Evolutionary conservation across 2,888 invertebrate genomes (phyloP).

Genomic region (Drosophila setosimentum): DNA sequence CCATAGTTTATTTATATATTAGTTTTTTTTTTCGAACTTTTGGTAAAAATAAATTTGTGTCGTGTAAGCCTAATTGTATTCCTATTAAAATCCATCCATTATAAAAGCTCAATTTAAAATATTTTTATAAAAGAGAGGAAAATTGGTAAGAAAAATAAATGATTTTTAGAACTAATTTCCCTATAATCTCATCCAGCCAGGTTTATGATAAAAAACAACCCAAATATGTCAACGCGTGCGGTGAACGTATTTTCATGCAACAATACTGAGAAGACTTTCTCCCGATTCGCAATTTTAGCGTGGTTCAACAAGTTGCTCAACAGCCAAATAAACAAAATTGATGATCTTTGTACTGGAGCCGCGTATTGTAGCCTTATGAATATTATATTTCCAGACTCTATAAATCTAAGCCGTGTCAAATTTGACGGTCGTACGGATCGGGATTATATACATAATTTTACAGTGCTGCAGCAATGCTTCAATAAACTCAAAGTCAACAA

Average conservation of each 20-base stretch:
- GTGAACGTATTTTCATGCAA: conserved; percentile 23
- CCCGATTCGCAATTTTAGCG: conserved; percentile 21
- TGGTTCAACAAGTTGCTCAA: conserved; percentile 29
- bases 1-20: neutral
- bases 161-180: neutral
- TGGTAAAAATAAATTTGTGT: neutral
- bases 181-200: neutral
- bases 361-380: conserved; percentile 44
- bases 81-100: too few relatives aligned
- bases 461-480: conserved; percentile 30
- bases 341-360: conserved; percentile 41
- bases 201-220: neutral
- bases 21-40: neutral
- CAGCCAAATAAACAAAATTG: conserved; percentile 5
- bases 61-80: too few relatives aligned
- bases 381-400: conserved; percentile 27
- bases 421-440: conserved; percentile 4
- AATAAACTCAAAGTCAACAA: conserved; percentile 5
- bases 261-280: conserved; percentile 20
- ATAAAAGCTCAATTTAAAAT: neutral
- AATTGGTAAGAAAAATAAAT: neutral
- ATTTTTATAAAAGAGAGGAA: neutral
- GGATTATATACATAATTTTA: conserved; percentile 21
- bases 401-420: conserved; percentile 31
- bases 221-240: neutral